These are phyloP conservation scores for Tethya wilhelma DNA, from an alignment of 37 sponge, comb jelly and placozoan genomes.

Conservation along the genomic window DNA sequence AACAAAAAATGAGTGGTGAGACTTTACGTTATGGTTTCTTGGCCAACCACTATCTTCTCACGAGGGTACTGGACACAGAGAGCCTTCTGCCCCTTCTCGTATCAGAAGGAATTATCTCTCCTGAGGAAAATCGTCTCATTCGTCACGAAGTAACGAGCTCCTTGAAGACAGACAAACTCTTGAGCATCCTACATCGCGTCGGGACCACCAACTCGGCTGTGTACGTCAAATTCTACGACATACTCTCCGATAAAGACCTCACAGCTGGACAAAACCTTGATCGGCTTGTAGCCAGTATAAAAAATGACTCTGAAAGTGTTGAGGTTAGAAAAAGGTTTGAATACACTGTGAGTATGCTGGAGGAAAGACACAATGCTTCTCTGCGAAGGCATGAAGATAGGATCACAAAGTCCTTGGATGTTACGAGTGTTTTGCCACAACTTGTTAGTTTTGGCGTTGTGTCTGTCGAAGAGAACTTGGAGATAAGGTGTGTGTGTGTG, in stretches of 20 bases:
- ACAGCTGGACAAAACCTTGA: conserved; percentile 26
- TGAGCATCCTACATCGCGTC: conserved; percentile 40
- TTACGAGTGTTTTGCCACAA: conserved; percentile 45
- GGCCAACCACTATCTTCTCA: conserved; percentile 34
- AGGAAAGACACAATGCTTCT: conserved; percentile 6
- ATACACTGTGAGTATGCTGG: neutral
- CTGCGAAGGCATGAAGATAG: conserved; percentile 12
- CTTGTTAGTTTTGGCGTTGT: conserved; percentile 45
- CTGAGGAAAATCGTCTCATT: conserved; percentile 32
- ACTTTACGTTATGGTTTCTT: conserved; percentile 30
- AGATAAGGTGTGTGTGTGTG: conserved; percentile 4
- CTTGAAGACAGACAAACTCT: conserved; percentile 33
- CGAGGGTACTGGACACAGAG: conserved; percentile 5
- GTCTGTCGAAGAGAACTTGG: conserved; percentile 29
- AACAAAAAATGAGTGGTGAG: neutral
- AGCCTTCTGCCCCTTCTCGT: conserved; percentile 12
- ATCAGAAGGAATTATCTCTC: conserved; percentile 12
- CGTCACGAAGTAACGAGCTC: neutral
- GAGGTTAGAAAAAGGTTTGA: conserved; percentile 10
- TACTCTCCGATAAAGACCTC: conserved; percentile 14
- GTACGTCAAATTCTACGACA: conserved; percentile 13
- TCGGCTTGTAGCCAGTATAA: neutral
- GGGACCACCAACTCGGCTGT: neutral
- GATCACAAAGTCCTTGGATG: conserved; percentile 17
- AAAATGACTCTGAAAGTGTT: neutral